Conservation (phyloP, 2,888 invertebrate genomes). For the Empis stercorea region DNA sequence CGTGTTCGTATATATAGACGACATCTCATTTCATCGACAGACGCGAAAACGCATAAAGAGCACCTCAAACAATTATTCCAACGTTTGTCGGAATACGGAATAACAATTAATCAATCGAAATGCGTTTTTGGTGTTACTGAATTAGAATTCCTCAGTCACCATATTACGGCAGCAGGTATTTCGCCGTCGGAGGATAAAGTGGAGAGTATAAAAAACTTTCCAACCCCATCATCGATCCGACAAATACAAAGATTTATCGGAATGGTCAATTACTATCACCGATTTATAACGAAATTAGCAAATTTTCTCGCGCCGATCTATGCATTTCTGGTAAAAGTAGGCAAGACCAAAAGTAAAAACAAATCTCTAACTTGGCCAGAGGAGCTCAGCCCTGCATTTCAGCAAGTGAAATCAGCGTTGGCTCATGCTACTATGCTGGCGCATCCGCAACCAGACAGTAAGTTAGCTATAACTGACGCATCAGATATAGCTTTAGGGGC, state of each 20-base stretch:
- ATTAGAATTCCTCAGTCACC: conserved; percentile 4
- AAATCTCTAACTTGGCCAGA: conserved; percentile 1
- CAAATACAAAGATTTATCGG: not conserved
- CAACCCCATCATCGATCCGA: not conserved
- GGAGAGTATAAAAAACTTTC: not conserved
- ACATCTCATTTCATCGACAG: not conserved
- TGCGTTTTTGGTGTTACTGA: conserved; percentile 4
- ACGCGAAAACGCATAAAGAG: not conserved
- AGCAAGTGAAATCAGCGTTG: not conserved
- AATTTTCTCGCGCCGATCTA: not conserved
- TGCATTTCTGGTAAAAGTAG: not conserved
- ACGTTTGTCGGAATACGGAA: not conserved
- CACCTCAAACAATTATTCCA: not conserved
- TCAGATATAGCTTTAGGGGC: not conserved
- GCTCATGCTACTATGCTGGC: not conserved
- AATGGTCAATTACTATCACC: conserved; percentile 3
- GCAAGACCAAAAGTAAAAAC: not conserved
- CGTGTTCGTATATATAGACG: not conserved
- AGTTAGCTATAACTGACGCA: not conserved
- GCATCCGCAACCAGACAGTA: not conserved
- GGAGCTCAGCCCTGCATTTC: not conserved
- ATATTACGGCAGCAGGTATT: not conserved
- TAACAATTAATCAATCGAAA: conserved; percentile 1
- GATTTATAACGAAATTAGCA: conserved; percentile 2
- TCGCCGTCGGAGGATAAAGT: not conserved